A percentile compares a stretch with the other conserved stretches of the same genome.
phyloP scores from a whole-genome alignment of 2,113 vertebrate genomes.

The Hyperoodon ampullatus region DNA sequence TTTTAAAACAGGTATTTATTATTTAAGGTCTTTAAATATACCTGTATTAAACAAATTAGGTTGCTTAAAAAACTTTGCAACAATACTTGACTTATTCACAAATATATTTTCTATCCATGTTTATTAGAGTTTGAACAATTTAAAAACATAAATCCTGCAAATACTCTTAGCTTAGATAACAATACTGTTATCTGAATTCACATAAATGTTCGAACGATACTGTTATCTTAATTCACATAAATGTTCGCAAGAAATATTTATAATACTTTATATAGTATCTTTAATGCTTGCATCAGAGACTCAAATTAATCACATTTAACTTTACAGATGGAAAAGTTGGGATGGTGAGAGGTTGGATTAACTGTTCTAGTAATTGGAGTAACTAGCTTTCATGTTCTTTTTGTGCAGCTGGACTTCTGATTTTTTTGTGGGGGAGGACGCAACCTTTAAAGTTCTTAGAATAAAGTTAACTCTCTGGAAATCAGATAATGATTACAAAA shows the following conservation, averaged over 20 bases:
- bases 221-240: slow-evolving; percentile 48
- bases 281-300: not conserved
- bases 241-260: slow-evolving; percentile 42
- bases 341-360: not conserved
- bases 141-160: slow-evolving; percentile 53
- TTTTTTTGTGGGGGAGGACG: not conserved
- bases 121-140: slow-evolving; percentile 65
- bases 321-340: slow-evolving; percentile 23
- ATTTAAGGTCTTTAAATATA: slow-evolving; percentile 63
- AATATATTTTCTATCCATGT: slow-evolving; percentile 54
- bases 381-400: not conserved
- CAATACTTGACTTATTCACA: slow-evolving; percentile 51
- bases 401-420: not conserved
- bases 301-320: not conserved
- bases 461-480: slow-evolving; percentile 36
- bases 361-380: not conserved
- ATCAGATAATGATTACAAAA: slow-evolving; percentile 3
- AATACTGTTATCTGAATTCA: slow-evolving; percentile 45
- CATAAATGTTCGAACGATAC: slow-evolving; percentile 35
- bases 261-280: not conserved
- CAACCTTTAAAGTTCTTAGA: not conserved
- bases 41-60: slow-evolving; percentile 59
- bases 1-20: slow-evolving; percentile 68
- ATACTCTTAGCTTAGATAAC: slow-evolving; percentile 51
- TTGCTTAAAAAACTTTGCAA: slow-evolving; percentile 64